Evolutionary conservation across 2,113 vertebrate species (phyloP).

Genomic region (Nyctibius bracteatus): DNA sequence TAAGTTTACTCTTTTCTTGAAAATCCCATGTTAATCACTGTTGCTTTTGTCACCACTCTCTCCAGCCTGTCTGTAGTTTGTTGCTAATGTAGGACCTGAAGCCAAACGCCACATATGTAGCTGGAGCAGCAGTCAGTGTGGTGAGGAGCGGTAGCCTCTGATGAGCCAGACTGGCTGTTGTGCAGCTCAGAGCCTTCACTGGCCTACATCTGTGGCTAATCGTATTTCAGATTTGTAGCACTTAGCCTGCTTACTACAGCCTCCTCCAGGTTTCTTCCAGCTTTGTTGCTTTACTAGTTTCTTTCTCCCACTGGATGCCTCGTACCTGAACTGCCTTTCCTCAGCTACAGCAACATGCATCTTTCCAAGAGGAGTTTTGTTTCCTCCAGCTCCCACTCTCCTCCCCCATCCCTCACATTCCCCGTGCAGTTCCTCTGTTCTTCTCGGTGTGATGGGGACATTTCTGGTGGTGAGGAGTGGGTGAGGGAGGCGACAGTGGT

Average conservation of each 20-base stretch:
- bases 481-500: not conserved
- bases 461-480: not conserved
- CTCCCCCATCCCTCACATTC: not conserved
- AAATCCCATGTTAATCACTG: not conserved
- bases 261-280: not conserved
- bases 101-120: accelerated
- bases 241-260: not conserved
- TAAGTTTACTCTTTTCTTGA: not conserved
- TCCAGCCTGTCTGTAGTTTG: not conserved
- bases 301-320: not conserved
- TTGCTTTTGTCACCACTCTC: not conserved
- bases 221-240: not conserved
- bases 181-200: not conserved
- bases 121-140: not conserved
- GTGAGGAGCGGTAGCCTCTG: not conserved
- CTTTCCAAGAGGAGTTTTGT: not conserved
- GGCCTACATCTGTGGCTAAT: accelerated
- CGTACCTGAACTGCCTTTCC: not conserved
- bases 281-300: not conserved
- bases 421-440: not conserved
- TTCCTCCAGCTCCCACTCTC: not conserved
- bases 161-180: not conserved
- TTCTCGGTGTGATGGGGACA: not conserved
- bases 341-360: not conserved
- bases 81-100: not conserved